A percentile compares a stretch with the other conserved stretches of the same genome.
These are phyloP conservation scores for Dipodomys spectabilis DNA, from an alignment of 2,113 vertebrate species.

Conservation along the genomic window DNA sequence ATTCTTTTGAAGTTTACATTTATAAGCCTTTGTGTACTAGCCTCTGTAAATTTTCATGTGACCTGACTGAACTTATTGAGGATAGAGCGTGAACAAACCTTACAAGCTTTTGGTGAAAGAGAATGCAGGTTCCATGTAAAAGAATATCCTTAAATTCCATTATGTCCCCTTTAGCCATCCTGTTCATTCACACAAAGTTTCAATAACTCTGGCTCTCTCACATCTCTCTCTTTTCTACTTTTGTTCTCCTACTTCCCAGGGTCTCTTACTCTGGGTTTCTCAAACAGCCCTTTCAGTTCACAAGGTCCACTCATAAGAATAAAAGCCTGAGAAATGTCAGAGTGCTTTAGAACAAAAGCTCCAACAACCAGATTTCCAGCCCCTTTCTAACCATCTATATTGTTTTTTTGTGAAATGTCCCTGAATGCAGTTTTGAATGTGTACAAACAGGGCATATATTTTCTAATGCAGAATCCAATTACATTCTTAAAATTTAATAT, in stretches of 20 bases:
- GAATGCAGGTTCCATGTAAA: constrained; percentile 63
- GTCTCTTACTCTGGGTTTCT: neutral
- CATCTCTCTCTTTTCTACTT: neutral
- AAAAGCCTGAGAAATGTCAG: neutral
- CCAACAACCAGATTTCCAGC: neutral
- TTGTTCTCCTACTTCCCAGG: neutral
- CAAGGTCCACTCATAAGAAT: constrained; percentile 4
- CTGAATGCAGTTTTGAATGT: too few species aligned
- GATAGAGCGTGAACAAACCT: constrained; percentile 74
- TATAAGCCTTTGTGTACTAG: constrained; percentile 73
- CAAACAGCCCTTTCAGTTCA: neutral
- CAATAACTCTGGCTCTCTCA: neutral
- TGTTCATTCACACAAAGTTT: constrained; percentile 37
- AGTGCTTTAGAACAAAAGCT: neutral
- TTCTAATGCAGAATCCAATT: too few species aligned
- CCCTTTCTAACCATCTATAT: neutral
- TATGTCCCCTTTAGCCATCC: constrained; percentile 28
- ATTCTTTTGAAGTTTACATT: constrained; percentile 80
- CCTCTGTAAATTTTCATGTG: constrained; percentile 75
- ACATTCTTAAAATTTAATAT: too few species aligned
- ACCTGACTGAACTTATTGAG: constrained; percentile 74
- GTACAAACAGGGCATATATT: too few species aligned
- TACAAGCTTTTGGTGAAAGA: constrained; percentile 75
- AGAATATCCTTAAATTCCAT: constrained; percentile 64
- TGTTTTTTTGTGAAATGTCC: neutral